Percentiles rank a stretch among this genome's conserved stretches.
These are phyloP conservation scores for Cisticola juncidis DNA, from an alignment of 2,113 vertebrate genomes.

Conservation along the genomic window DNA sequence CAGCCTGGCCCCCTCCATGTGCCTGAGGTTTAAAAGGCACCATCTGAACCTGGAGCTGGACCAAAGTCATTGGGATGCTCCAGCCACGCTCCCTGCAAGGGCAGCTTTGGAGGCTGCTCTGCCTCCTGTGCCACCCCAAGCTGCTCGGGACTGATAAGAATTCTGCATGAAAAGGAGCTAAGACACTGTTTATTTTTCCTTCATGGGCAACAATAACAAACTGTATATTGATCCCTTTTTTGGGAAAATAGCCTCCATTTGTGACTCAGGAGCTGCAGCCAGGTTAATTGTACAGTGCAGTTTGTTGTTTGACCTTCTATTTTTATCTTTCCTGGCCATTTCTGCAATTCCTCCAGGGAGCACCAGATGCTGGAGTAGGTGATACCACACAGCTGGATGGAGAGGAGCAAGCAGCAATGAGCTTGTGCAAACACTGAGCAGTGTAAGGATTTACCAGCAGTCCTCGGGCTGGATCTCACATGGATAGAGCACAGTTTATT, in stretches of 20 bases:
- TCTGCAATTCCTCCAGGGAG: neutral
- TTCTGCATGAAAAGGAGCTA: conserved; percentile 5
- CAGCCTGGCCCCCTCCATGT: neutral
- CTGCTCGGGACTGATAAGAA: conserved; percentile 56
- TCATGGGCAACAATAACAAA: neutral
- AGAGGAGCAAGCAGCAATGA: neutral
- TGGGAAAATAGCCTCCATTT: neutral
- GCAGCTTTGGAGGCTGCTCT: neutral
- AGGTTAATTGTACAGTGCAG: neutral
- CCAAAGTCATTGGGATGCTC: neutral
- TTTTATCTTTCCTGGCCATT: neutral
- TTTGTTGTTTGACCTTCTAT: conserved; percentile 28
- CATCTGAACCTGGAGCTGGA: neutral
- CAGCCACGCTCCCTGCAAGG: neutral
- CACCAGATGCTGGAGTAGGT: neutral
- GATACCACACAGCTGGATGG: neutral
- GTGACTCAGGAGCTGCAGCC: neutral
- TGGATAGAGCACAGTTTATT: neutral
- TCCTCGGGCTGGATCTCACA: neutral
- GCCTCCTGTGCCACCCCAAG: neutral
- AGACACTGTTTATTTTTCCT: conserved; percentile 19
- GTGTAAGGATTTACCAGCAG: neutral
- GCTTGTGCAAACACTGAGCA: neutral
- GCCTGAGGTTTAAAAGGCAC: neutral
- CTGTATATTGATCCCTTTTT: neutral